phyloP scores from a whole-genome alignment of 2,888 invertebrate species.

The Tortricodes alternella region DNA sequence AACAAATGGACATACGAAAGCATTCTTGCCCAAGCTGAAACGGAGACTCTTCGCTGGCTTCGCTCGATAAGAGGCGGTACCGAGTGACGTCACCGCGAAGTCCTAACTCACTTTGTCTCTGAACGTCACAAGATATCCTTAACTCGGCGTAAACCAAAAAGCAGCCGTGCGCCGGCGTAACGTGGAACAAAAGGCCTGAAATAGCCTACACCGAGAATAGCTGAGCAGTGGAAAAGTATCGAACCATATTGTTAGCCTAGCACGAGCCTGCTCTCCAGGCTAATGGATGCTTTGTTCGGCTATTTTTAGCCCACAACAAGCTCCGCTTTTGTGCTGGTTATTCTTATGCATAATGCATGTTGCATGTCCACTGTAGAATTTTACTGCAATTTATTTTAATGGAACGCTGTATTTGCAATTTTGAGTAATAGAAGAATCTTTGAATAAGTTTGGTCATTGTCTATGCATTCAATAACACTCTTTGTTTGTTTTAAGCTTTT shows the following conservation, averaged over 20 bases:
- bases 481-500: no score
- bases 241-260: slow-evolving; percentile 56
- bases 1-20: no score
- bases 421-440: neutral
- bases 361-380: slow-evolving; percentile 13
- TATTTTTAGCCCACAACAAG: slow-evolving; percentile 39
- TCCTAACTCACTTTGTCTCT: neutral
- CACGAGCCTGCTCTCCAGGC: slow-evolving; percentile 61
- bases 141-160: neutral
- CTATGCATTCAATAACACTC: no score
- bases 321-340: slow-evolving; percentile 12
- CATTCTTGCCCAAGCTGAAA: no score
- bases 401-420: neutral
- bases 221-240: slow-evolving; percentile 63
- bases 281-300: slow-evolving; percentile 42
- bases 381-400: neutral
- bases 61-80: neutral
- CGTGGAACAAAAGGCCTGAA: slow-evolving; percentile 53
- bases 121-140: neutral
- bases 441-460: no score
- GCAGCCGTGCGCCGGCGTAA: neutral
- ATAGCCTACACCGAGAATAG: slow-evolving; percentile 63
- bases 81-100: neutral
- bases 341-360: slow-evolving; percentile 26
- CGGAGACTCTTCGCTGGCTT: no score